Conservation (phyloP, 2,888 invertebrate species). For the Aspidapion aeneum region DNA sequence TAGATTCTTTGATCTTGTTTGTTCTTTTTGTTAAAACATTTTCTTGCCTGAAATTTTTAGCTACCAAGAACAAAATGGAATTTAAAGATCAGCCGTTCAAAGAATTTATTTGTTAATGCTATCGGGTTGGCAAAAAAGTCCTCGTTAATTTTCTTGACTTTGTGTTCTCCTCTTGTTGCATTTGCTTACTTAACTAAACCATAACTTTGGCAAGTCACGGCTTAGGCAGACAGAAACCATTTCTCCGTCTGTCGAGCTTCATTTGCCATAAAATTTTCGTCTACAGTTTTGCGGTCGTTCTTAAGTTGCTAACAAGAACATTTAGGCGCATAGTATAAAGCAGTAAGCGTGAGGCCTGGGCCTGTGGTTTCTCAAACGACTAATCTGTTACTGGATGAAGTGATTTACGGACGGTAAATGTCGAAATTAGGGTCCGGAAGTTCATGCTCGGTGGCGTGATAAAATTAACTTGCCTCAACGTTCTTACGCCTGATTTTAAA, state of each 20-base stretch:
- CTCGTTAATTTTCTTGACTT: too few relatives aligned
- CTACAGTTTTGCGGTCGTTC: constrained; percentile 12
- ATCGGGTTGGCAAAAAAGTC: too few relatives aligned
- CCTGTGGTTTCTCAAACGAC: constrained; percentile 43
- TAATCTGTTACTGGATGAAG: constrained; percentile 45
- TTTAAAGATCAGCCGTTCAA: too few relatives aligned
- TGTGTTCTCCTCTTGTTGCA: too few relatives aligned
- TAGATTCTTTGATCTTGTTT: too few relatives aligned
- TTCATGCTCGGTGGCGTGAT: background rate
- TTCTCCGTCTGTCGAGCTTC: background rate
- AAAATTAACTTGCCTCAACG: constrained; percentile 8
- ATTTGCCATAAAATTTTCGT: constrained; percentile 12
- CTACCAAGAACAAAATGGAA: too few relatives aligned
- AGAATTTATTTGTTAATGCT: too few relatives aligned
- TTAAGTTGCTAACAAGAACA: constrained; percentile 21
- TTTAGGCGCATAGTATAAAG: constrained; percentile 35
- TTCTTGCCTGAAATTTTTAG: too few relatives aligned
- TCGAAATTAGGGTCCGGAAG: constrained; percentile 36
- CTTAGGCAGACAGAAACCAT: background rate
- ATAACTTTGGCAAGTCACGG: background rate
- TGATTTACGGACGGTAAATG: constrained; percentile 47
- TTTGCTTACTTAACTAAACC: too few relatives aligned
- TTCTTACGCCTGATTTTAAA: constrained; percentile 18
- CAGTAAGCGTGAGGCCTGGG: constrained; percentile 20
- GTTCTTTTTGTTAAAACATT: too few relatives aligned